Conservation (phyloP, 2,113 vertebrate species). For the Misgurnus anguillicaudatus region DNA sequence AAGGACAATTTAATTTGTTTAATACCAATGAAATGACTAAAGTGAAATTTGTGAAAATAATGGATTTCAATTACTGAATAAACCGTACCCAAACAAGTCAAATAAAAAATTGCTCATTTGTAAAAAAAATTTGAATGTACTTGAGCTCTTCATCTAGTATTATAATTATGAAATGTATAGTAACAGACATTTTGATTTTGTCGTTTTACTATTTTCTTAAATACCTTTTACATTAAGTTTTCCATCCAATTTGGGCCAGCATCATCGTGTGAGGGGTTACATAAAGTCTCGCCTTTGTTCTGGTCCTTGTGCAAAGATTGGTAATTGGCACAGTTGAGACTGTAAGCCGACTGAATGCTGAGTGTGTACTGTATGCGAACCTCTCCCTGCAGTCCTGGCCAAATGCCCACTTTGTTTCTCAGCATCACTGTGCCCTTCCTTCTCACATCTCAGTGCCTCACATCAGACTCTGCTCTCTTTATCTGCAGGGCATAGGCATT, state of each 20-base stretch:
- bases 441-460: not conserved
- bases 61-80: too few species aligned
- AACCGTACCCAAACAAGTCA: too few species aligned
- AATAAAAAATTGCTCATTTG: too few species aligned
- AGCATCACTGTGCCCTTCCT: slow-evolving; percentile 31
- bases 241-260: not conserved
- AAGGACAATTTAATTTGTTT: too few species aligned
- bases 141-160: too few species aligned
- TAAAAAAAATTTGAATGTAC: too few species aligned
- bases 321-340: slow-evolving; percentile 36
- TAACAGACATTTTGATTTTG: too few species aligned
- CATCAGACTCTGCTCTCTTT: not conserved
- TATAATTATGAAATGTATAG: too few species aligned
- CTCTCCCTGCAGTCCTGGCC: slow-evolving; percentile 45
- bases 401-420: slow-evolving; percentile 41
- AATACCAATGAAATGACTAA: too few species aligned
- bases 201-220: not conserved
- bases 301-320: slow-evolving; percentile 10
- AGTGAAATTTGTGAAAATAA: too few species aligned
- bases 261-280: not conserved
- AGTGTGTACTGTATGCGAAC: not conserved
- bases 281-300: not conserved
- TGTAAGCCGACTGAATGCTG: slow-evolving; percentile 24
- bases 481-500: not conserved
- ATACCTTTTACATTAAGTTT: not conserved